Evolutionary conservation across 1,140 invertebrate genomes (phyloP).

Genomic region (Drosophila insularis): DNA sequence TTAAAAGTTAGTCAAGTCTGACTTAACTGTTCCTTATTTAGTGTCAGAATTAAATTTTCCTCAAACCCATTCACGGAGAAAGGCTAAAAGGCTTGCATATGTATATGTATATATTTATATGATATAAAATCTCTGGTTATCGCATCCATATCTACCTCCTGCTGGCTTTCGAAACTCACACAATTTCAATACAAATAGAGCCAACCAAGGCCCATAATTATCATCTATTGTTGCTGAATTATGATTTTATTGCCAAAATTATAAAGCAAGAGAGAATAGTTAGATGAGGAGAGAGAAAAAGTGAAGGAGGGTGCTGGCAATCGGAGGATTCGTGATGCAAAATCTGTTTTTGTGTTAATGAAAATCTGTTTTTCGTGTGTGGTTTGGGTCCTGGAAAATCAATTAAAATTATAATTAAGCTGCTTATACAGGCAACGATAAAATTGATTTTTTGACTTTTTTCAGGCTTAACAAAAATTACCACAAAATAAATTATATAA

Average conservation of each 20-base stretch:
- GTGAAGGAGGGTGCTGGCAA: neutral
- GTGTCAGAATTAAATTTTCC: conserved; percentile 31
- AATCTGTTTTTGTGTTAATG: conserved; percentile 7
- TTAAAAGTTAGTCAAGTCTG: conserved; percentile 36
- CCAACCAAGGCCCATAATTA: neutral
- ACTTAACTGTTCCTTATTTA: conserved; percentile 7
- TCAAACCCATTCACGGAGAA: neutral
- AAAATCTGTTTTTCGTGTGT: neutral
- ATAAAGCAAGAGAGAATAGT: neutral
- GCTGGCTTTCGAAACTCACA: neutral
- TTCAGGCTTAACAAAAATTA: conserved; percentile 11
- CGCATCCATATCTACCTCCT: neutral
- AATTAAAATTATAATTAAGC: conserved; percentile 53
- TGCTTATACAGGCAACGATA: conserved; percentile 24
- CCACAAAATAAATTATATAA: conserved; percentile 4
- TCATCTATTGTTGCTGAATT: conserved; percentile 7
- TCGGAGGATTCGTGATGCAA: neutral
- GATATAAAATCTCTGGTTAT: neutral
- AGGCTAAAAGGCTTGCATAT: neutral
- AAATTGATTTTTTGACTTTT: conserved; percentile 36
- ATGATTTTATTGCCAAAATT: conserved; percentile 10
- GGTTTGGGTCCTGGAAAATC: conserved; percentile 20
- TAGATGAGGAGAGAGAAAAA: neutral
- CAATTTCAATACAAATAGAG: neutral
- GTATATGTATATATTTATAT: too few species aligned